Base-by-base conservation (phyloP, 2,888 invertebrate species). In the Caenorhabditis afra region DNA sequence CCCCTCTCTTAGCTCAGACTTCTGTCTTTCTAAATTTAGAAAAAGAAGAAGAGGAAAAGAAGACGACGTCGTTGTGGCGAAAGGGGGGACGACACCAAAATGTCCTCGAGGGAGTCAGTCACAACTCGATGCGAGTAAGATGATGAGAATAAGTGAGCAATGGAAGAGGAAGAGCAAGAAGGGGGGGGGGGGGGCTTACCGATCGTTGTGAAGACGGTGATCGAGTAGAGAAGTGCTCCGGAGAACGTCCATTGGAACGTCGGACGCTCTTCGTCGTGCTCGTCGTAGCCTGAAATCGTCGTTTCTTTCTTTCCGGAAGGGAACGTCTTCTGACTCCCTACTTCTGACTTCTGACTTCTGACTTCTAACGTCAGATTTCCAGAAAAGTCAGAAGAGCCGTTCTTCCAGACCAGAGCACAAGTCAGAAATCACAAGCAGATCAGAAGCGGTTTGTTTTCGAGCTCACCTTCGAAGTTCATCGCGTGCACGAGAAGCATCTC, bases 191-290 rank as follows among this genome's bases (percentile, higher is more conserved):
- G 4, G 16, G 4, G 1, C 61, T 23, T 3, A 91, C 91, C 91
- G 29, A 91, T 91, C 0, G 91, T 91, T 16, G 91, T 91, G 85
- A 91, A 91, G 12, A 91, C 91, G 0, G 91, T 91, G 62, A 91
- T 91, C 18, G 91, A 91, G 82, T 91, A 91, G 20, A 91, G 87
- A 35, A 91, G 82, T 3, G 91, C 91, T 18, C 91, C 91, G 11
- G 91, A 91, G 79, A 91, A 91, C 0, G 91, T 91, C 91, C 91
- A 91, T 76, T 91, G 91, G 61, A 76, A 89, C 8, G 81, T 87
- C 71, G 86, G 81, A 10, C 85, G 58, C 18, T 74, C 62, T 67
- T 90, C 90, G 59, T 90, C 89, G 50, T 88, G 85, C 58, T 89
- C 90, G 79, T 90, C 90, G 82, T 90, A 90, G 1, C 91, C 87